These are phyloP conservation scores for Oryctes rhinoceros DNA, from an alignment of 1,140 invertebrate species.

Conservation along the genomic window DNA sequence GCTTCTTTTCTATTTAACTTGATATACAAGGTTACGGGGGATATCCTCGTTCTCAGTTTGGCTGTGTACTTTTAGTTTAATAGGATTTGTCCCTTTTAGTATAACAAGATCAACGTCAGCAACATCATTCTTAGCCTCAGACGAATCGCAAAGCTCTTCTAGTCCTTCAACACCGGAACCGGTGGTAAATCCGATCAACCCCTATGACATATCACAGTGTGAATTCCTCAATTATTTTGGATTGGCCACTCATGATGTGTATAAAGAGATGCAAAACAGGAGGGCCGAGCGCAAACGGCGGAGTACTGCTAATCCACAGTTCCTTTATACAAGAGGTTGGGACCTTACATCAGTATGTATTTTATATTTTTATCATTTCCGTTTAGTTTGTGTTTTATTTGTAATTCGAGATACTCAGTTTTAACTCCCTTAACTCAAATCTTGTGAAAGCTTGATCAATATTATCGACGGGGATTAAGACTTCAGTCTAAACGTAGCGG, in stretches of 20 bases:
- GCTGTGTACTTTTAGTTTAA: too few species aligned
- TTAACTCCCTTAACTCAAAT: too few species aligned
- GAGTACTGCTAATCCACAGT: slow-evolving; percentile 67
- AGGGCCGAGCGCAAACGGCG: slow-evolving; percentile 65
- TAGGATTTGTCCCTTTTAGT: slow-evolving; percentile 45
- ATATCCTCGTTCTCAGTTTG: too few species aligned
- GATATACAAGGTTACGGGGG: too few species aligned
- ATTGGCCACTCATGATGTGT: slow-evolving; percentile 61
- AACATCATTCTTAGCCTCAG: slow-evolving; percentile 51
- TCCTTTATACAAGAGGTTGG: slow-evolving; percentile 63
- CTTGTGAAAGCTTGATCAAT: too few species aligned
- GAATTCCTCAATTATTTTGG: slow-evolving; percentile 61
- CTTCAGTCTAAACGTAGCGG: too few species aligned
- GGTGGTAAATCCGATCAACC: slow-evolving; percentile 50
- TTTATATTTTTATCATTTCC: slow-evolving; percentile 41
- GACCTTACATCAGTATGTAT: slow-evolving; percentile 49
- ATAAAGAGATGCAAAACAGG: slow-evolving; percentile 63
- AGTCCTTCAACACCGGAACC: slow-evolving; percentile 51
- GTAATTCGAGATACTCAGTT: slow-evolving; percentile 37
- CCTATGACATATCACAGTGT: slow-evolving; percentile 54
- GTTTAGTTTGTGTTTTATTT: slow-evolving; percentile 39
- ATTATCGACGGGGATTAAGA: too few species aligned
- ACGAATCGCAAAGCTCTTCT: slow-evolving; percentile 54
- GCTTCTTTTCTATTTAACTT: too few species aligned
- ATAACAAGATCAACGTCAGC: slow-evolving; percentile 48